Evolutionary conservation across 2,888 invertebrate species (phyloP), one percentile per base, ranked within the genome.

Genomic region (Nomada hirtipes): DNA sequence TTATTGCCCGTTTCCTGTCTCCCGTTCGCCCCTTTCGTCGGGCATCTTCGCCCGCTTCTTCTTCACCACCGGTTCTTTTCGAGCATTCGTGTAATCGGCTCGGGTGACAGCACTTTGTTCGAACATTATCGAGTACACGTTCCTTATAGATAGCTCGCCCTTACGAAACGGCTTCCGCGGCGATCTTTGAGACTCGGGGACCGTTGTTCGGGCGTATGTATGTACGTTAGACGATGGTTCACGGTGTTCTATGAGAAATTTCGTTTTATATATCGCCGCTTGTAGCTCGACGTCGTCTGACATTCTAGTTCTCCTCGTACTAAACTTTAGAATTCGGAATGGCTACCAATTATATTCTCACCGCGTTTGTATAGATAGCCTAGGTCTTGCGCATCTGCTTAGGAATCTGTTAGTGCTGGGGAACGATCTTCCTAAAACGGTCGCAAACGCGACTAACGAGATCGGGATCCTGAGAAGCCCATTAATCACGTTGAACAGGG

Each of bases 121-220:
- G 75, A 82, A 90, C 90, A 92, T 91, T 92, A 92, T 92, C 92
- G 90, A 89, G 89, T 90, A 92, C 92, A 92, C 84, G 91, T 81
- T 87, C 86, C 88, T 86, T 89, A 90, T 86, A 89, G 91, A 90
- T 91, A 89, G 89, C 85, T 89, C 89, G 89, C 82, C 85, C 88
- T 86, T 82, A 75, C 88, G 70, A 87, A 89, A 86, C 90, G 82
- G 89, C 90, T 91, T 84, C 91, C 83, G 91, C 88, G 85, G 77
- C 72, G 61, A 23, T 61, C 15, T 18, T 59, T 59, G 29, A 26
- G 18, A n/a, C 13, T 7, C 1, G 10, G 20, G n/a, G 15, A 18
- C 42, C 15, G 44, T 55, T 15, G 47, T 2, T 65, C 18, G 20
- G 36, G 4, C 7, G 23, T 13, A 13, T n/a, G 23, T n/a, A 47